A percentile compares a stretch with the other conserved stretches of the same genome.
Evolutionary conservation across 2,797 vertebrate genomes (phyloP).

Genomic region (Anableps anableps): DNA sequence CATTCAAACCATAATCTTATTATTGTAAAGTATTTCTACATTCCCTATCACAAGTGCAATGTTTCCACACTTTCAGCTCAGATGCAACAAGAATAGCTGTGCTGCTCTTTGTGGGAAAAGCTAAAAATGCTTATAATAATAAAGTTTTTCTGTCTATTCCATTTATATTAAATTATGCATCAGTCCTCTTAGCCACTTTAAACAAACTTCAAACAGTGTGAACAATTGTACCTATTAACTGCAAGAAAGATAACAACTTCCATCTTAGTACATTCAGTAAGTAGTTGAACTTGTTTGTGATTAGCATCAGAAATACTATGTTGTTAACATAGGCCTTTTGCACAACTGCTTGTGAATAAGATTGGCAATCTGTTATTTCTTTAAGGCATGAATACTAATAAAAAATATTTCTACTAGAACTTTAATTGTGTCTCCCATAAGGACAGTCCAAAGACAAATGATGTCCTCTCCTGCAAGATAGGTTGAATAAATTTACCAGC

Average conservation of each 20-base stretch:
- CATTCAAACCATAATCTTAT: slow-evolving; percentile 11
- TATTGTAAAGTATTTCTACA: slow-evolving; percentile 3
- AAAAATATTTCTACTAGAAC: not conserved
- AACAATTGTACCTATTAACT: not conserved
- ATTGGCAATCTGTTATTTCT: not conserved
- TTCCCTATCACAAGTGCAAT: not conserved
- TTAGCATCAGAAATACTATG: not conserved
- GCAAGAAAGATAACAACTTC: not conserved
- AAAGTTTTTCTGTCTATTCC: not conserved
- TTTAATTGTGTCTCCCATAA: not conserved
- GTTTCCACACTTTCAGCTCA: not conserved
- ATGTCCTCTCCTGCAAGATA: not conserved
- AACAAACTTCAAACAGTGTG: not conserved
- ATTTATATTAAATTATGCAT: not conserved
- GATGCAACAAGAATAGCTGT: not conserved
- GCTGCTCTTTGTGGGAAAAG: not conserved
- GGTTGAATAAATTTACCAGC: not conserved
- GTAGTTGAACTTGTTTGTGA: not conserved
- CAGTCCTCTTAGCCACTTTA: not conserved
- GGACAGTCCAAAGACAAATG: not conserved
- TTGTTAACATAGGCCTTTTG: not conserved
- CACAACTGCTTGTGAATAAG: not conserved
- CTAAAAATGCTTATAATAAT: not conserved
- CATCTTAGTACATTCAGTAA: not conserved
- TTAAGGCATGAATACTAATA: not conserved